Percentiles rank a stretch among this genome's conserved stretches.
Evolutionary conservation across 2,888 invertebrate species (phyloP).

Genomic region (Poecilus cupreus): DNA sequence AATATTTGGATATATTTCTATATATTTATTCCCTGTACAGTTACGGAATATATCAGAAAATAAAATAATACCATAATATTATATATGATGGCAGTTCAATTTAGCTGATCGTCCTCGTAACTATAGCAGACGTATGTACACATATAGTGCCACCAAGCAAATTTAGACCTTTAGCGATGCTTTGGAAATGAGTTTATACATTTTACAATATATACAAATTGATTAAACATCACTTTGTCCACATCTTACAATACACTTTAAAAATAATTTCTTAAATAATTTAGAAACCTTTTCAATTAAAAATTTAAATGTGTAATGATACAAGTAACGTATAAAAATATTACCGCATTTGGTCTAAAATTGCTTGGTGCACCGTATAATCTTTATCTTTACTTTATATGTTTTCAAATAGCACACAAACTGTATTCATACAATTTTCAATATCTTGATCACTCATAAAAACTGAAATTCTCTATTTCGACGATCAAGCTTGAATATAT

Average conservation of each 20-base stretch:
- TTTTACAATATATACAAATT: no score
- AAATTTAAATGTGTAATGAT: no score
- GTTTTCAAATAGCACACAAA: constrained; percentile 8
- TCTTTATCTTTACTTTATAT: background rate
- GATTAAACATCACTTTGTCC: background rate
- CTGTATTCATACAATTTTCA: constrained; percentile 16
- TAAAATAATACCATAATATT: constrained; percentile 11
- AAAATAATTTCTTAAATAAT: no score
- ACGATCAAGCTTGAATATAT: background rate
- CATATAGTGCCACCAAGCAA: constrained; percentile 11
- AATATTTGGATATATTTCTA: no score
- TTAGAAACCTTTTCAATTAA: no score
- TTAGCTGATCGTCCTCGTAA: constrained; percentile 42
- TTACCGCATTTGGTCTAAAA: background rate
- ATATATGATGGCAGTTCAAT: constrained; percentile 27
- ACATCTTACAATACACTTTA: background rate
- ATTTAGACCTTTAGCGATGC: background rate
- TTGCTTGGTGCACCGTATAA: constrained; percentile 12
- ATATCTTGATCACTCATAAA: background rate
- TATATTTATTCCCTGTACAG: constrained; percentile 15
- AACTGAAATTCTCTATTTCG: background rate
- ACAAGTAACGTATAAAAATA: no score
- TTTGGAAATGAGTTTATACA: no score
- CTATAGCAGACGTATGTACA: constrained; percentile 35
- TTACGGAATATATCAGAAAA: constrained; percentile 14